phyloP scores from a whole-genome alignment of 2,888 invertebrate species.

The Drosophila pegasa region DNA sequence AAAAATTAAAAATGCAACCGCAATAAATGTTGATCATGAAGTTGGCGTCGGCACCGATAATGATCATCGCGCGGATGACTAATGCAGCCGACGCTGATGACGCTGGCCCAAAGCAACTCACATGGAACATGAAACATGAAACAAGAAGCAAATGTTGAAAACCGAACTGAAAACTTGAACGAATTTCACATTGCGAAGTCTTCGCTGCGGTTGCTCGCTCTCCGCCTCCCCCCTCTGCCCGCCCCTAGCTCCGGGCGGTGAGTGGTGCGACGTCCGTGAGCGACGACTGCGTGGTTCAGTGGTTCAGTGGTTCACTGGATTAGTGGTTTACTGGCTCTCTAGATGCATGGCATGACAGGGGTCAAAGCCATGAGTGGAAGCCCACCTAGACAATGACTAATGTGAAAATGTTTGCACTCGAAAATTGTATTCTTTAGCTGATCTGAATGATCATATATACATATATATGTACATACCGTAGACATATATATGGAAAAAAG shows the following conservation, averaged over 20 bases:
- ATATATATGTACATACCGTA: background rate
- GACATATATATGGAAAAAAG: no score
- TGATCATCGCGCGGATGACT: conserved; percentile 39
- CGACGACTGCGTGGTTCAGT: conserved; percentile 47
- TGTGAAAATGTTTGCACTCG: conserved; percentile 2
- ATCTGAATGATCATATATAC: background rate
- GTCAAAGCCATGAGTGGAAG: conserved; percentile 15
- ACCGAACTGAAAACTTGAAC: conserved; percentile 31
- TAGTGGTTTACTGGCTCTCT: conserved; percentile 18
- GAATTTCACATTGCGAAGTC: conserved; percentile 46
- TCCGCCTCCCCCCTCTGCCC: background rate
- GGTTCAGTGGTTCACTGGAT: conserved; percentile 52
- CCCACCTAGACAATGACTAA: background rate
- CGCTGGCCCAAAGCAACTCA: conserved; percentile 41
- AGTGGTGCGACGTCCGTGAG: conserved; percentile 38
- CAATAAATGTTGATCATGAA: conserved; percentile 49
- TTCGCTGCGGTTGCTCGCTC: conserved; percentile 43
- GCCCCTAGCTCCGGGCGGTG: background rate
- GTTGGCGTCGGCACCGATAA: conserved; percentile 19
- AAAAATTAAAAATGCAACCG: conserved; percentile 62
- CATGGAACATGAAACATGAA: conserved; percentile 39
- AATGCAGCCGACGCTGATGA: conserved; percentile 24
- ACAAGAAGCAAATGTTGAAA: conserved; percentile 9
- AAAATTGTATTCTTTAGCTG: background rate
- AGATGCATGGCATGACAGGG: conserved; percentile 31